Evolutionary conservation across 2,888 invertebrate species (phyloP).

Genomic region (Monopis laevigella): DNA sequence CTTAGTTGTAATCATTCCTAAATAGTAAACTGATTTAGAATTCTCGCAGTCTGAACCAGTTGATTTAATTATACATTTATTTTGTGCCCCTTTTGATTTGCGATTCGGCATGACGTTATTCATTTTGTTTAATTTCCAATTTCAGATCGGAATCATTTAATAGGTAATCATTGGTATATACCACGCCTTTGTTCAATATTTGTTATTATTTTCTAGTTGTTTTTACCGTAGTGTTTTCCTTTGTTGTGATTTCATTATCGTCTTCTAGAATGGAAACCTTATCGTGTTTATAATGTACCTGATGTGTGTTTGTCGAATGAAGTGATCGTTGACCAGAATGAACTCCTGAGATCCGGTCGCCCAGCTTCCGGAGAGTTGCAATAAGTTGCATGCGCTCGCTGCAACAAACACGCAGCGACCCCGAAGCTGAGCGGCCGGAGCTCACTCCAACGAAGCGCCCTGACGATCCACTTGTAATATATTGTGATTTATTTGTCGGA

Average conservation of each 20-base stretch:
- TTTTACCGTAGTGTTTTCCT: slow-evolving; percentile 43
- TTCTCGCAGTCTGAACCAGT: no score
- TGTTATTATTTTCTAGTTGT: slow-evolving; percentile 44
- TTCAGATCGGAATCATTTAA: slow-evolving; percentile 69
- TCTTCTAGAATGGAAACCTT: slow-evolving; percentile 39
- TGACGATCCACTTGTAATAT: slow-evolving; percentile 45
- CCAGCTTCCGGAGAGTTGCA: background rate
- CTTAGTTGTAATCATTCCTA: no score
- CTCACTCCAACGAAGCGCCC: background rate
- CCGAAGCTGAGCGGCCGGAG: background rate
- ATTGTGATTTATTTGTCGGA: slow-evolving; percentile 59
- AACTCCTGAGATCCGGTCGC: background rate
- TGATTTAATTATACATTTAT: slow-evolving; percentile 3
- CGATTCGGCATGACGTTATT: slow-evolving; percentile 31
- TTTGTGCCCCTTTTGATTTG: slow-evolving; percentile 22
- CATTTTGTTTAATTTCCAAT: slow-evolving; percentile 47
- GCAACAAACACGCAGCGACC: slow-evolving; percentile 17
- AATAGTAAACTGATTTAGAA: no score
- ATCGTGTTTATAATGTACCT: slow-evolving; percentile 35
- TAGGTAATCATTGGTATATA: slow-evolving; percentile 60
- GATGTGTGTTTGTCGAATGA: slow-evolving; percentile 25
- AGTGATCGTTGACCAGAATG: slow-evolving; percentile 1
- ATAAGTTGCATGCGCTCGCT: no score
- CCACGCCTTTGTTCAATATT: slow-evolving; percentile 37
- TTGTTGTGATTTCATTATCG: slow-evolving; percentile 32